Base-by-base conservation (phyloP, 1,140 invertebrate species). In the Diabrotica undecimpunctata region DNA sequence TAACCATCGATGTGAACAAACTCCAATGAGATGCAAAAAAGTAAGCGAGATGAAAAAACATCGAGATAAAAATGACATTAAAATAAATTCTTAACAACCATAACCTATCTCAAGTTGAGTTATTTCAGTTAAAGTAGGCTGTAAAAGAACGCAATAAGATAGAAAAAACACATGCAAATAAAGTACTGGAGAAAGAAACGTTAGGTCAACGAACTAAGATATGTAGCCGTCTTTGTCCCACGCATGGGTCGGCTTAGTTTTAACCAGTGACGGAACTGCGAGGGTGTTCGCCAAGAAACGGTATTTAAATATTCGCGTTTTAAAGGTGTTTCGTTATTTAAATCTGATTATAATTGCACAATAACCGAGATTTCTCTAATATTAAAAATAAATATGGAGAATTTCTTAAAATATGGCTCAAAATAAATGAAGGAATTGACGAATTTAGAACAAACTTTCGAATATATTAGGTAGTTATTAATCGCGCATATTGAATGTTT, bases 51-150 rank as follows among this genome's bases (percentile, higher is more conserved):
- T 13, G 36, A 62, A 53, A 62, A 62, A 62, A 54, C 51, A 7
- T 9, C 12, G 35, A 62, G 61, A 62, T 62, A 62, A 62, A 62
- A 62, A 62, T 62, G 61, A 54, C 60, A 62, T 70, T 66, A 71
- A 71, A 71, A 71, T 71, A 71, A 71, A 71, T 71, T 71, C 67
- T 61, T 59, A 67, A 71, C 64, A 67, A 73, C 75, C 75, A 77
- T 77, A 77, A 77, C 75, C 75, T 77, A 75, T 68, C 74, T 71
- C 67, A 76, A 74, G 74, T 73, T 75, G 72, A 78, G 77, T 78
- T 78, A 78, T 78, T 78, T 77, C 77, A 77, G 77, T 78, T 76
- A 77, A 77, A 78, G 75, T 76, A 75, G 77, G 77, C 75, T 76
- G 75, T 75, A 77, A 78, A 78, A 77, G 77, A 78, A 78, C 75